Conservation (phyloP, 2,113 vertebrate genomes). For the Cranoglanis bouderius region DNA sequence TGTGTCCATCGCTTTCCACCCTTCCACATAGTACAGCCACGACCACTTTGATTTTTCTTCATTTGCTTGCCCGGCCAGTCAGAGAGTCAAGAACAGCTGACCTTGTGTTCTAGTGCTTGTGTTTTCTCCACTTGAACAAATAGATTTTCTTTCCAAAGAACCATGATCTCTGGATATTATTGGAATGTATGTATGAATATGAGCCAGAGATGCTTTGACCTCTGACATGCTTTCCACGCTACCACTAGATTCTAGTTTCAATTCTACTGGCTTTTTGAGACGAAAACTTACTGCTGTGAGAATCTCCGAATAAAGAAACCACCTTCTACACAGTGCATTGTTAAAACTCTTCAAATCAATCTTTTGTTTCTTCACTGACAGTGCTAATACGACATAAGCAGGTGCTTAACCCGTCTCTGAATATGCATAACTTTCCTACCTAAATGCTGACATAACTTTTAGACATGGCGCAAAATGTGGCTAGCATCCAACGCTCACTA, state of each 20-base stretch:
- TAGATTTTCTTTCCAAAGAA: neutral
- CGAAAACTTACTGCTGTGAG: neutral
- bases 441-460: no score
- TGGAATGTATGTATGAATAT: neutral
- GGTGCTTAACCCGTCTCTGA: no score
- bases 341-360: neutral
- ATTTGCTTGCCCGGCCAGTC: constrained; percentile 5
- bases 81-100: constrained; percentile 25
- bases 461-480: no score
- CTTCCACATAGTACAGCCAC: neutral
- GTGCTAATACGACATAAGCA: no score
- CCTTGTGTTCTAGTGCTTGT: neutral
- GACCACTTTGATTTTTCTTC: neutral
- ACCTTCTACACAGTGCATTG: neutral
- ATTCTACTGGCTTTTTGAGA: neutral
- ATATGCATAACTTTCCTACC: no score
- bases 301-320: neutral
- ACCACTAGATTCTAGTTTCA: neutral
- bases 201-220: neutral
- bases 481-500: no score
- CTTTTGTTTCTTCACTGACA: no score
- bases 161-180: neutral
- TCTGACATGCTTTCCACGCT: neutral
- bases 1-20: neutral
- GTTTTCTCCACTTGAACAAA: constrained; percentile 1